Evolutionary conservation across 1,140 invertebrate genomes (phyloP), one percentile per base, ranked within the genome.

Genomic region (Hypothenemus hampei): DNA sequence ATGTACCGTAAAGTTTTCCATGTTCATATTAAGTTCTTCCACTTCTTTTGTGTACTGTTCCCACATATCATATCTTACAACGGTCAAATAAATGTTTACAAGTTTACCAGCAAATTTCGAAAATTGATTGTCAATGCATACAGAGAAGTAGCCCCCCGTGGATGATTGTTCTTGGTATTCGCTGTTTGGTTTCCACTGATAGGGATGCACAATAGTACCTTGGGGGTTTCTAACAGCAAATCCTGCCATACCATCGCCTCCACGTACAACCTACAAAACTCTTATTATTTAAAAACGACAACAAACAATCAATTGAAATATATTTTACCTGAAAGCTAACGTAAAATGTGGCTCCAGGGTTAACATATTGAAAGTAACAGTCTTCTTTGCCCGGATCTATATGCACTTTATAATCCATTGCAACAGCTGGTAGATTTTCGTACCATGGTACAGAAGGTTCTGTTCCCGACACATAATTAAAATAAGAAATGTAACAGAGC

Each of bases 71-170:
- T 94, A 91, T 78, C 89, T 84, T 24, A 95, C 93, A 0, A 95
- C 92, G 1, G 92, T 93, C 3, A 97, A 79, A 65, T 97, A 97
- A 18, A 97, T 75, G 72, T 95, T 95, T 11, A 97, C 88, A 52
- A 97, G 72, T 75, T 97, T 97, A 8, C 84, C 85, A 21, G 91
- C 87, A 75, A 94, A 96, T 67, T 89, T 77, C 5, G 91, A 94
- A 65, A 94, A 93, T 63, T 93, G 90, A 75, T 97, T 97, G 70
- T 97, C 92, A 47, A 97, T 85, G 72, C 94, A 97, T 16, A 97
- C 84, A n/a, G 85, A 85, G 67, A 95, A 97, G 67, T 92, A 93
- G 5, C 90, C 91, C 37, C 89, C 90, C 1, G 77, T 74, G 3
- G 83, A 81, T 0, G 81, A 76, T 62, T 84, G 81, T 67, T 94